A percentile compares a stretch with the other conserved stretches of the same genome.
phyloP scores from a whole-genome alignment of 2,888 invertebrate genomes.

The Dysmachus trigonus region DNA sequence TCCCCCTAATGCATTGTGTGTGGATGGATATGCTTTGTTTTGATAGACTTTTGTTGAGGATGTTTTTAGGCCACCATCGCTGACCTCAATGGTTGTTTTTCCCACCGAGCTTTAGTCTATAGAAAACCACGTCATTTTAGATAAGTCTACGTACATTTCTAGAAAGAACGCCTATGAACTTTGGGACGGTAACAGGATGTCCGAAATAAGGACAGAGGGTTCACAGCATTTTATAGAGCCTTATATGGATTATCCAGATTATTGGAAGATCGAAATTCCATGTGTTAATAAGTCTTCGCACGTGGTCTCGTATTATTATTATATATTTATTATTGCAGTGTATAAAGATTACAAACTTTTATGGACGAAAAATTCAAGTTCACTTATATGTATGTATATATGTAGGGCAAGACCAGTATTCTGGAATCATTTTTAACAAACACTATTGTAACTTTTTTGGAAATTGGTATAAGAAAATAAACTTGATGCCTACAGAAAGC shows the following conservation, averaged over 20 bases:
- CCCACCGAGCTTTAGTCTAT: neutral
- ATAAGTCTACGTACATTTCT: neutral
- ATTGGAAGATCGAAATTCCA: neutral
- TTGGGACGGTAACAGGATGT: neutral
- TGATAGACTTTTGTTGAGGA: neutral
- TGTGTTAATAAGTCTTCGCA: neutral
- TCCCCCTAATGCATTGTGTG: neutral
- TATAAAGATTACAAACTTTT: too few relatives aligned
- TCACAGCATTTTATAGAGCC: neutral
- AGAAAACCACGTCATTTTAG: neutral
- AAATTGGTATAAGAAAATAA: too few relatives aligned
- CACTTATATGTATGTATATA: too few relatives aligned
- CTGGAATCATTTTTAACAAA: too few relatives aligned
- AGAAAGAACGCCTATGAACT: neutral
- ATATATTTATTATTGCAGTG: too few relatives aligned
- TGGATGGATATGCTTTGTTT: neutral
- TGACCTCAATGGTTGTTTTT: neutral
- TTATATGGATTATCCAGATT: neutral
- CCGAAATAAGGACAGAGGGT: neutral
- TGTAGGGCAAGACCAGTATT: too few relatives aligned
- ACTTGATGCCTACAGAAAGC: too few relatives aligned
- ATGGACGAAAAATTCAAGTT: too few relatives aligned
- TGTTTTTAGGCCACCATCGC: neutral
- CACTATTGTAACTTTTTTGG: too few relatives aligned
- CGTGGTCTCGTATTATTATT: neutral